These are phyloP conservation scores for Calcarius lapponicus DNA, from an alignment of 2,797 vertebrate genomes.

Conservation along the genomic window DNA sequence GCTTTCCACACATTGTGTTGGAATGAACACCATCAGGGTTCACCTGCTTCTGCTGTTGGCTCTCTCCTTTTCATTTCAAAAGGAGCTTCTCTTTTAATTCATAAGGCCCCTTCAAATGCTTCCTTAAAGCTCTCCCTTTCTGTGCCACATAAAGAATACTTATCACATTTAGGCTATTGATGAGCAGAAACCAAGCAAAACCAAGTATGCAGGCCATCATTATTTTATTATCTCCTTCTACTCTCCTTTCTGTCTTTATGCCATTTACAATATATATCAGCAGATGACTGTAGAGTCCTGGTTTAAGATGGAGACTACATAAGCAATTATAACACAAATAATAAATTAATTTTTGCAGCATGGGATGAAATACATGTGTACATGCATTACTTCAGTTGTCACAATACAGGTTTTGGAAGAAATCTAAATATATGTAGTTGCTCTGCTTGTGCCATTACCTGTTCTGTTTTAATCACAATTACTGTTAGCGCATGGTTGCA, in stretches of 20 bases:
- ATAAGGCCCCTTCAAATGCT: neutral
- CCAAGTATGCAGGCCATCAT: neutral
- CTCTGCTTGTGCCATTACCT: neutral
- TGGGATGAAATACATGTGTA: neutral
- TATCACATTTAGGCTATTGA: neutral
- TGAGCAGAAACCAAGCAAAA: neutral
- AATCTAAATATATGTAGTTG: neutral
- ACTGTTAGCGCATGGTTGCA: neutral
- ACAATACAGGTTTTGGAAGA: neutral
- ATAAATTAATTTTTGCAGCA: neutral
- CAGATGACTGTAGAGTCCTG: neutral
- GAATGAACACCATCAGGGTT: neutral
- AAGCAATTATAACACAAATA: neutral
- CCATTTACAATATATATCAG: neutral
- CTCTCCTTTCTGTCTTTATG: neutral
- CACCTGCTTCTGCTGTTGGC: neutral
- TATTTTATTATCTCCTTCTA: neutral
- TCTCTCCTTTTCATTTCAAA: neutral
- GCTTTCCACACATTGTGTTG: neutral
- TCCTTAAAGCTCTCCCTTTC: neutral
- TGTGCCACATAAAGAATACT: neutral
- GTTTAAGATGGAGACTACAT: neutral
- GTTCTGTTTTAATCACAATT: neutral
- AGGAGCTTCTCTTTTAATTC: neutral
- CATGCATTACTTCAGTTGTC: neutral